A percentile compares a stretch with the other conserved stretches of the same genome.
Conservation (phyloP, 1,140 invertebrate species). For the Drosophila paulistorum region DNA sequence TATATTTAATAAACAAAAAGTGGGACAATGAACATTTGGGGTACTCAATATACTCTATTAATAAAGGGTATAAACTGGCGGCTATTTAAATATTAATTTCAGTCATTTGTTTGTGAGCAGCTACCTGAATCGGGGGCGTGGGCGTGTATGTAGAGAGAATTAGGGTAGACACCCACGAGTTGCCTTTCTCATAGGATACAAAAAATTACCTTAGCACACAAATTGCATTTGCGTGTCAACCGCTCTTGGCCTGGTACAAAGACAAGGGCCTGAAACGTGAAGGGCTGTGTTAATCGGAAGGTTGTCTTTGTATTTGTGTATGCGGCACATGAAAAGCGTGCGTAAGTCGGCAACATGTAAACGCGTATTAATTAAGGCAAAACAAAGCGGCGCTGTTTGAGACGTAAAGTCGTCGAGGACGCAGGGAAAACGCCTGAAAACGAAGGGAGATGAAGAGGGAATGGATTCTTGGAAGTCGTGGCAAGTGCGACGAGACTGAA, state of each 20-base stretch:
- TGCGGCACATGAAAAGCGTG: slow-evolving; percentile 48
- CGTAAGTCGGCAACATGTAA: slow-evolving; percentile 63
- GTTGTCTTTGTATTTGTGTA: neutral
- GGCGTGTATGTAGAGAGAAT: slow-evolving; percentile 8
- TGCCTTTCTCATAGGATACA: slow-evolving; percentile 32
- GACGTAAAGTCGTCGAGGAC: slow-evolving; percentile 42
- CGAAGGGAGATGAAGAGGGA: slow-evolving; percentile 17
- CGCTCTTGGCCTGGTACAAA: slow-evolving; percentile 27
- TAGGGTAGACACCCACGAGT: slow-evolving; percentile 22
- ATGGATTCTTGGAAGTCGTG: too few species aligned
- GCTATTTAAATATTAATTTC: slow-evolving; percentile 63
- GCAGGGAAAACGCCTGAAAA: slow-evolving; percentile 39
- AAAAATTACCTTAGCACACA: slow-evolving; percentile 61
- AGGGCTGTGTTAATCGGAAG: neutral
- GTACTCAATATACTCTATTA: neutral
- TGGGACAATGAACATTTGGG: too few species aligned
- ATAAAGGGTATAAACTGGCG: slow-evolving; percentile 19
- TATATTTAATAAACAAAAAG: too few species aligned
- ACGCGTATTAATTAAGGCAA: slow-evolving; percentile 75
- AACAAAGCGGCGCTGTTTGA: slow-evolving; percentile 60
- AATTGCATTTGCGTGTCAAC: slow-evolving; percentile 77
- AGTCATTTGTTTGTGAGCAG: slow-evolving; percentile 44
- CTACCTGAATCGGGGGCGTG: neutral
- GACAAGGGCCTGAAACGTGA: neutral
- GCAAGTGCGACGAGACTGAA: slow-evolving; percentile 17